These are phyloP conservation scores for Arremon aurantiirostris DNA, from an alignment of 2,797 vertebrate genomes.

Conservation along the genomic window DNA sequence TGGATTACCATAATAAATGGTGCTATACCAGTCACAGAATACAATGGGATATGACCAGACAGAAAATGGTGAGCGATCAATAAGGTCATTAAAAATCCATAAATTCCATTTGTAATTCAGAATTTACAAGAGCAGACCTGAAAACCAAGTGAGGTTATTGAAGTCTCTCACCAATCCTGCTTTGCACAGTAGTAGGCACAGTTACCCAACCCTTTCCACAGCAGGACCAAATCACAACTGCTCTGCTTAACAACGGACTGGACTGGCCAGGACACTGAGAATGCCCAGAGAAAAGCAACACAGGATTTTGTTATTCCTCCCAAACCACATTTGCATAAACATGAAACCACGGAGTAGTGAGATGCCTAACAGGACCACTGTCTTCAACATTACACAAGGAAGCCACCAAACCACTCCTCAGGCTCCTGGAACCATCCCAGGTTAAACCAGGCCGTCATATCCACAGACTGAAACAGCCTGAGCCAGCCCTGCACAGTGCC, in stretches of 20 bases:
- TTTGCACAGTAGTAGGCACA: neutral
- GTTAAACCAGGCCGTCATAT: neutral
- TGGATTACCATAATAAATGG: neutral
- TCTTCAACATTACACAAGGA: neutral
- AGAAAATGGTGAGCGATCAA: neutral
- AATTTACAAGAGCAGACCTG: neutral
- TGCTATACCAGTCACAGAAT: neutral
- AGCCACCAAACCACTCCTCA: neutral
- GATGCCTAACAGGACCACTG: neutral
- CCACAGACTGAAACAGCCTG: neutral
- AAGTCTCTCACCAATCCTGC: neutral
- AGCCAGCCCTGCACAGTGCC: neutral
- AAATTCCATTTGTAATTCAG: neutral
- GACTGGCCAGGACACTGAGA: neutral
- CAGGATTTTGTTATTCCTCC: neutral
- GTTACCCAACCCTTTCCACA: neutral
- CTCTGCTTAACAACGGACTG: neutral
- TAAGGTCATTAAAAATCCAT: neutral
- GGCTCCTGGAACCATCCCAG: accelerated
- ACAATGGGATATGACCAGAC: neutral
- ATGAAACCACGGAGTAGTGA: neutral
- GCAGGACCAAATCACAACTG: neutral
- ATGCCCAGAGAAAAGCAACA: neutral
- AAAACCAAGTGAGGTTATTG: neutral
- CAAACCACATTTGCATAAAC: neutral